phyloP scores from a whole-genome alignment of 2,888 invertebrate genomes.

The Stenodema calcarata region DNA sequence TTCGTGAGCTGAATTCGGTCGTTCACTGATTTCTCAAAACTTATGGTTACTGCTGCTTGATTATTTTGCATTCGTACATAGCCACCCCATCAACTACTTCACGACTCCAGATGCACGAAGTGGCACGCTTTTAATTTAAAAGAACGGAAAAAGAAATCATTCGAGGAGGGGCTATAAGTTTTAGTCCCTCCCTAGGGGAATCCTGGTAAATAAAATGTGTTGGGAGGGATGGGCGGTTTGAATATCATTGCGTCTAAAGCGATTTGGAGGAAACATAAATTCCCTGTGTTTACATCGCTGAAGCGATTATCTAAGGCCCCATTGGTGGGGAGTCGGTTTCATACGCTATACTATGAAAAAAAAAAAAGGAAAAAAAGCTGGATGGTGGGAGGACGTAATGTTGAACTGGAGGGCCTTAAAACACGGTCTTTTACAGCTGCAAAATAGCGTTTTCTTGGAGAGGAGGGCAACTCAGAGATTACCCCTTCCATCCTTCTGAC shows the following conservation, averaged over 20 bases:
- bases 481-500: neutral
- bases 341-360: neutral
- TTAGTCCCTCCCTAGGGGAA: neutral
- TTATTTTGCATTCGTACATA: no score
- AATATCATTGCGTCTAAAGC: neutral
- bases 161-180: neutral
- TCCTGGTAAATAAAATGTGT: neutral
- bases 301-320: slow-evolving; percentile 21
- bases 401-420: neutral
- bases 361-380: neutral
- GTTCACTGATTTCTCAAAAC: no score
- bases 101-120: no score
- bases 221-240: neutral
- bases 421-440: neutral
- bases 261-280: slow-evolving; percentile 9
- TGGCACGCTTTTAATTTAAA: neutral
- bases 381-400: neutral
- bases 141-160: neutral
- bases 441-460: neutral
- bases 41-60: no score
- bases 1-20: no score
- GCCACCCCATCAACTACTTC: no score
- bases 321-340: neutral
- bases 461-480: neutral
- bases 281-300: neutral